Base-by-base conservation (phyloP, 2,797 vertebrate genomes). In the Falco berigora region DNA sequence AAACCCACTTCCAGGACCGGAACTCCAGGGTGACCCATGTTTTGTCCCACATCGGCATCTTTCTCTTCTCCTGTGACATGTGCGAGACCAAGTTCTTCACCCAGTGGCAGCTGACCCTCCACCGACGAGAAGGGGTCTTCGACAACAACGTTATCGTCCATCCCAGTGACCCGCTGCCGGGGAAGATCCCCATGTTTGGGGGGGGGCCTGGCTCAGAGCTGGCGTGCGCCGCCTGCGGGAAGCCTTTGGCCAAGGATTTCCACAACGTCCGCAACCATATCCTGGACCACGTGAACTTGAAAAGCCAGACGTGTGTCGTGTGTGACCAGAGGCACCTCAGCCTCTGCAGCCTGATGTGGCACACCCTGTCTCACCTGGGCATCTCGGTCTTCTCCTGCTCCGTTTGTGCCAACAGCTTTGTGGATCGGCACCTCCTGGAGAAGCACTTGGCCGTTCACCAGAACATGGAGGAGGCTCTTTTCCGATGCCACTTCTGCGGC, bases 11-110 rank as follows among this genome's bases (percentile, higher is more conserved):
- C 91, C 97, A 98, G 13, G 99, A 99, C 95, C 98, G 97, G 1
- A 93, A 98, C 8, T 98, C 98, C 46, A 97, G 98, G 32, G 96
- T 99, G 77, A 97, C 98, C 10, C 99, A 99, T 3, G 98, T 98
- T 34, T 97, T 99, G 77, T 98, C 98, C 46, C 99, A 99, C 30
- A 98, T 99, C 1, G 99, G 99, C 17, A 98, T 99, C 96, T 99
- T 99, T 80, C 98, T 99, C 55, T 99, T 99, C 97, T 98, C 98
- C 92, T 99, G 99, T 0, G 99, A 99, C 96, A 99, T 99, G 98
- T 99, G 99, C 30, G 98, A 98, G 92, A 97, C 98, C 49, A 99
- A 99, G 90, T 99, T 99, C 98, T 98, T 98, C 96, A 99, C 98
- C 49, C 99, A 98, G 83, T 98, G 98, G 96, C 98, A 98, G 91